Conservation (phyloP, 1,140 invertebrate genomes). For the Cyclina sinensis region DNA sequence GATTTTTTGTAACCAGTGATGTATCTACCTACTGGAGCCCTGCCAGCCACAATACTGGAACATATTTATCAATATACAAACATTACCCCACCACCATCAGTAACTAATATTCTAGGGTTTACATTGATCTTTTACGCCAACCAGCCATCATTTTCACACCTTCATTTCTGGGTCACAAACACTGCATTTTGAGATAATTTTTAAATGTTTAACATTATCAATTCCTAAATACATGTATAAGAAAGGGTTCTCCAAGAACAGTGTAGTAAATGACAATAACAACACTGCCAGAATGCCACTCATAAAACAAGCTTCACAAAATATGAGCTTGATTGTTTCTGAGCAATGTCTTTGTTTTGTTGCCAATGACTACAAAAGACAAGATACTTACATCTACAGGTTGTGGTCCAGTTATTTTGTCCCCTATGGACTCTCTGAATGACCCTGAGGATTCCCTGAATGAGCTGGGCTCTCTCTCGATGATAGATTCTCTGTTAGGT, state of each 20-base stretch:
- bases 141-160: too few relatives aligned
- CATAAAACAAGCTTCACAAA: not conserved
- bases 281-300: too few relatives aligned
- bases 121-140: too few relatives aligned
- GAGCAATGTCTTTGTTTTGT: not conserved
- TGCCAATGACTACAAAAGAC: not conserved
- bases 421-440: slow-evolving; percentile 75
- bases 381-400: slow-evolving; percentile 92
- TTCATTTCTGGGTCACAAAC: too few relatives aligned
- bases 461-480: slow-evolving; percentile 69
- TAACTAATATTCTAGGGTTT: not conserved
- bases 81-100: not conserved
- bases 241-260: too few relatives aligned
- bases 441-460: slow-evolving; percentile 34
- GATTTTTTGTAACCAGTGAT: not conserved
- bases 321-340: not conserved
- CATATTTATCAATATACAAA: slow-evolving; percentile 20
- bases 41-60: slow-evolving; percentile 6
- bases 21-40: not conserved
- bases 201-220: too few relatives aligned
- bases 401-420: slow-evolving; percentile 94
- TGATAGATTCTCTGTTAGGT: slow-evolving; percentile 24
- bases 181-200: too few relatives aligned
- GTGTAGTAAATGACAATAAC: too few relatives aligned
- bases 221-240: too few relatives aligned